Evolutionary conservation across 2,113 vertebrate genomes (phyloP), one percentile per base, ranked within the genome.

Genomic region (Lipotes vexillifer): DNA sequence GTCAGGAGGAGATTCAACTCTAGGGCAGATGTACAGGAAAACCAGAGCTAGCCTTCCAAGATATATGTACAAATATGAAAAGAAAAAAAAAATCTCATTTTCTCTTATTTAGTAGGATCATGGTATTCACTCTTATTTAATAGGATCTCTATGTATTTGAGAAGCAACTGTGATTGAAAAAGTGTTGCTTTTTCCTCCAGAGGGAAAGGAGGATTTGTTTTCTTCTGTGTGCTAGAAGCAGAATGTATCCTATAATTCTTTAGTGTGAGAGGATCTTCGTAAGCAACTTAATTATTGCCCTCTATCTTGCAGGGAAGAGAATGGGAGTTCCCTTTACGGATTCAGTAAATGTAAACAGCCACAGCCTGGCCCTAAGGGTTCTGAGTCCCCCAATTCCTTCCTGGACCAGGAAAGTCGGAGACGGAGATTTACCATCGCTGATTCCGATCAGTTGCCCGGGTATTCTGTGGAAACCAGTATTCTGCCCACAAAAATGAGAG

Each of bases 321-420:
- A 98, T 33, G 96, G 96, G 17, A 98, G 97, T 75, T 98, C 98
- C 78, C n/a, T 98, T 5, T 98, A 98, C 52, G 95, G 98, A 46
- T 98, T 98, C 72, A 99, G 97, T 66, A 98, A 98, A 85, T 91
- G 80, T 14, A 97, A 96, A 71, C 98, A 97, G 20, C 97, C 96
- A 0, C 8, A 97, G 31, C 89, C 95, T 77, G 97, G 91, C 1
- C 98, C 98, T 3, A 99, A 98, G 95, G 99, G 99, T 0, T 99
- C 99, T 0, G 99, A 99, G 98, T 99, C 99, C 65, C 99, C 99
- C 0, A 99, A 99, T 98, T 99, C 99, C 38, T 99, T 99, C 94
- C 96, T 99, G 98, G 99, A 99, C 97, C 98, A 99, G 25, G 99
- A 99, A 77, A 98, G 97, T 29, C 98, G 98, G 49, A 98, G 99